Evolutionary conservation across 2,113 vertebrate species (phyloP).

Genomic region (Microcebus murinus): DNA sequence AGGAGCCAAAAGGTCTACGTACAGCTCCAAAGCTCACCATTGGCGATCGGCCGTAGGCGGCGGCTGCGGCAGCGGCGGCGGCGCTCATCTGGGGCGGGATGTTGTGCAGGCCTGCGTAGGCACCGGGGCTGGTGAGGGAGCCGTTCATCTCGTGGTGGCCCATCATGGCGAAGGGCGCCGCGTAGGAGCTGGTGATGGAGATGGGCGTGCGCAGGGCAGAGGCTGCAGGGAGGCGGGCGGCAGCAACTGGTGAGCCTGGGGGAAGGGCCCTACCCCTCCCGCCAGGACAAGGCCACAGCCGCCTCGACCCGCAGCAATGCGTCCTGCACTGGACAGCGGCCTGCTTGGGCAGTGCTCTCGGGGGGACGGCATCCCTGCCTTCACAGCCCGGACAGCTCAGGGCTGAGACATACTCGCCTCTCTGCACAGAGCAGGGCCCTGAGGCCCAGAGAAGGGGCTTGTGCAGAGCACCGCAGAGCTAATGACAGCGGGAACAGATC

Average conservation of each 20-base stretch:
- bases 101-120: conserved; percentile 94
- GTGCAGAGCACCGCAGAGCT: neutral
- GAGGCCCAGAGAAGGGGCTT: neutral
- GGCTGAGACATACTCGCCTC: neutral
- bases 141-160: conserved; percentile 98
- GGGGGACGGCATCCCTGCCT: neutral
- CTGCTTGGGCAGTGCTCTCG: neutral
- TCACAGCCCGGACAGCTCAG: neutral
- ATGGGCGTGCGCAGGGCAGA: conserved; percentile 94
- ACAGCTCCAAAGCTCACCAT: conserved; percentile 93
- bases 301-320: neutral
- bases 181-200: conserved; percentile 93
- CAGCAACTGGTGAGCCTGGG: neutral
- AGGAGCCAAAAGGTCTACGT: conserved; percentile 87
- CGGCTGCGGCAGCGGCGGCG: conserved; percentile 90
- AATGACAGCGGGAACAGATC: neutral
- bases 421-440: neutral
- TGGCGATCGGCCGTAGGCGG: conserved; percentile 92
- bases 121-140: conserved; percentile 92
- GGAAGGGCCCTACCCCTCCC: neutral
- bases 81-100: conserved; percentile 96
- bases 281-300: neutral
- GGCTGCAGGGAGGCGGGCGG: conserved; percentile 74
- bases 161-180: conserved; percentile 96
- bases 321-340: neutral